Base-by-base conservation (phyloP, 2,113 vertebrate genomes). In the Calonectris borealis region DNA sequence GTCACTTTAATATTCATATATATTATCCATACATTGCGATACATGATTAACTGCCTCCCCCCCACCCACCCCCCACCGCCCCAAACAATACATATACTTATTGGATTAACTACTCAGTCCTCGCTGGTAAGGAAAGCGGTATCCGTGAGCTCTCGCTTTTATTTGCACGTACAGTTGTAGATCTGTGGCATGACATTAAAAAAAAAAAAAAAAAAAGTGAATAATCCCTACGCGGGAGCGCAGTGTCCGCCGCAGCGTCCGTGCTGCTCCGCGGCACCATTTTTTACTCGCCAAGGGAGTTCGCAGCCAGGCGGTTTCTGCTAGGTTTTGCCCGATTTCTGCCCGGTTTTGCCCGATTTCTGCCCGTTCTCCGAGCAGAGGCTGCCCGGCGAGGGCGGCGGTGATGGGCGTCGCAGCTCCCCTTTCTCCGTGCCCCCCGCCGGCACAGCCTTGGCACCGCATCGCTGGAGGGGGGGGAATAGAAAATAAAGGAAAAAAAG, bases 71-170 rank as follows among this genome's bases (percentile, higher is more conserved):
- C 40, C 15, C 7, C 11, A n/a, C 42, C 61, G 6, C 86, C 94
- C 89, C 93, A 15, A 72, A 93, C 72, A 91, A 85, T 86, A 73
- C 89, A 62, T n/a, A 91, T 94, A 93, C 96, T 95, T 96, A 94
- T 93, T 90, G 92, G 81, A 96, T 94, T 93, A 94, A 93, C 72
- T 89, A 90, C 65, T 95, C 92, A 90, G 83, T 90, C 91, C 77
- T 96, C 96, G 93, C 90, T 66, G 83, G 76, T 51, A 83, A 78
- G 90, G 76, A 89, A 96, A 94, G 84, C 82, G 60, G 90, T 36
- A 82, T 83, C 94, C 94, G 75, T 75, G 91, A 92, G 48, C 55
- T 71, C 89, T 78, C 26, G 79, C 91, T 96, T 97, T 96, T 95
- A 93, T 89, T 87, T 88, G 85, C 90, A 71, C 51, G 92, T 71